A percentile compares a stretch with the other conserved stretches of the same genome.
phyloP scores from a whole-genome alignment of 2,797 vertebrate genomes.

The Falco rusticolus region DNA sequence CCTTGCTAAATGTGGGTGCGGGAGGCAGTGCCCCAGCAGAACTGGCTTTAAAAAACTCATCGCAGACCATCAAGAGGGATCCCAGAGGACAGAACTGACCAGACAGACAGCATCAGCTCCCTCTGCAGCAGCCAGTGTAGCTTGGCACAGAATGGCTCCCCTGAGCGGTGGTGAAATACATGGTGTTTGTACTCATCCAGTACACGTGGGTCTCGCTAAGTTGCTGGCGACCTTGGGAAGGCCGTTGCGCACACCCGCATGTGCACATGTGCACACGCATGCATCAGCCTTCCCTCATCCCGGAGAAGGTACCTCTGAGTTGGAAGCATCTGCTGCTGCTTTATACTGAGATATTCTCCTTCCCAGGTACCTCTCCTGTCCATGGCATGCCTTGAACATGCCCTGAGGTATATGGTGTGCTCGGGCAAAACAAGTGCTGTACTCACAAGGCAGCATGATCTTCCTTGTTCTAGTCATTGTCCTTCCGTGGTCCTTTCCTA shows the following conservation, averaged over 20 bases:
- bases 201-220: fast-evolving
- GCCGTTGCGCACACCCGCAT: neutral
- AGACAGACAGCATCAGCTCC: neutral
- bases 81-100: neutral
- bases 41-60: neutral
- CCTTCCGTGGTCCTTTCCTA: neutral
- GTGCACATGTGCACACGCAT: fast-evolving
- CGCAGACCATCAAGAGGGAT: neutral
- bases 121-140: neutral
- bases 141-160: neutral
- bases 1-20: neutral
- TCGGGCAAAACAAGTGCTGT: neutral
- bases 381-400: neutral
- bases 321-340: neutral
- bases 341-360: neutral
- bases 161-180: fast-evolving
- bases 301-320: neutral
- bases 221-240: neutral
- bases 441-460: neutral
- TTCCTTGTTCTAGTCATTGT: fast-evolving
- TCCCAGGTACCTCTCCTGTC: neutral
- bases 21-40: neutral
- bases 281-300: neutral
- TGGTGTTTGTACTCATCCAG: neutral
- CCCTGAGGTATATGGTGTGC: neutral